phyloP scores from a whole-genome alignment of 2,888 invertebrate genomes.

The Drosophila pseudotakahashii region DNA sequence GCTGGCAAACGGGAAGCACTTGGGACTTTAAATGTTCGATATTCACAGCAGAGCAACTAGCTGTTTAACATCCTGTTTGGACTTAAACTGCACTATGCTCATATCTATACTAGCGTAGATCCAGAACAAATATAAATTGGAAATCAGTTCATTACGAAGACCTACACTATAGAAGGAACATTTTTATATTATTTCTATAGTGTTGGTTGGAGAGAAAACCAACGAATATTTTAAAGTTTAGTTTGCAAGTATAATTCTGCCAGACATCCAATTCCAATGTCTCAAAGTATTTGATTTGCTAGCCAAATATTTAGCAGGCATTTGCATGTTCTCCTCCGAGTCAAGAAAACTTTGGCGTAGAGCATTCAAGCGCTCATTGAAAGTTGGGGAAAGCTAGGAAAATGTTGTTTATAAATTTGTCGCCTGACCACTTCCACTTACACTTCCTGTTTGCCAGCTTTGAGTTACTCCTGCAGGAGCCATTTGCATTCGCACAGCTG shows the following conservation, averaged over 20 bases:
- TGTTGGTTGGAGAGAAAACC: no score
- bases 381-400: constrained; percentile 43
- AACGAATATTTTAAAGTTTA: background rate
- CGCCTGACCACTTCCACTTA: constrained; percentile 43
- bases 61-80: background rate
- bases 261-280: no score
- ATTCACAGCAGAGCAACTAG: background rate
- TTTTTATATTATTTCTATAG: no score
- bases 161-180: no score
- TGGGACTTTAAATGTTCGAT: constrained; percentile 2
- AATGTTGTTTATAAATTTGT: constrained; percentile 72
- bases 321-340: background rate
- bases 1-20: background rate
- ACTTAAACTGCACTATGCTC: no score
- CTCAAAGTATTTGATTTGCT: background rate
- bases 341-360: background rate
- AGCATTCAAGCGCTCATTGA: constrained; percentile 2
- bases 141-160: no score
- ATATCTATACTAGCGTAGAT: no score
- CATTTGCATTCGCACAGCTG: constrained; percentile 74
- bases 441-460: constrained; percentile 22
- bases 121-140: no score
- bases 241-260: no score
- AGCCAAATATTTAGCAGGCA: background rate
- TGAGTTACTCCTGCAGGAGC: constrained; percentile 58